Evolutionary conservation across 2,113 vertebrate genomes (phyloP).

Genomic region (Cinclus cinclus): DNA sequence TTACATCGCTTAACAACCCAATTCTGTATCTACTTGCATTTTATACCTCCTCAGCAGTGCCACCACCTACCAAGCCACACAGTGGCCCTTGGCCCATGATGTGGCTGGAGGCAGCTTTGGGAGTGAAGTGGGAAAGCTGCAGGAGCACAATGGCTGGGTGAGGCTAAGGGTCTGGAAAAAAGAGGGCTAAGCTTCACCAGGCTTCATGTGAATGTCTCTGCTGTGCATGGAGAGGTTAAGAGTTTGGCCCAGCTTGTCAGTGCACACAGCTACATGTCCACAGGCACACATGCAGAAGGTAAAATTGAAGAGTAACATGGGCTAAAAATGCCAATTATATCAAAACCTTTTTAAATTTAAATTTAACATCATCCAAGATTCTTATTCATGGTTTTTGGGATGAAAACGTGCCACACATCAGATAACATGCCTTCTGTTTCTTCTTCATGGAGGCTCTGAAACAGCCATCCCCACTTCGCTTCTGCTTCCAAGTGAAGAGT

Average conservation of each 20-base stretch:
- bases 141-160: not conserved
- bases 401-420: not conserved
- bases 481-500: not conserved
- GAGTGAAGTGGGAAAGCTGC: not conserved
- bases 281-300: no score
- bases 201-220: rapidly evolving
- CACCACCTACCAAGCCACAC: not conserved
- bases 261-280: not conserved
- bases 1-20: not conserved
- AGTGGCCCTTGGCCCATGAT: not conserved
- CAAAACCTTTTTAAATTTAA: not conserved
- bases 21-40: not conserved
- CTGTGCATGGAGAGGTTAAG: not conserved
- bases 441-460: not conserved
- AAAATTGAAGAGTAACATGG: not conserved
- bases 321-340: not conserved
- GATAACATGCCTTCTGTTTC: not conserved
- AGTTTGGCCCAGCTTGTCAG: rapidly evolving
- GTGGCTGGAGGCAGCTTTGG: not conserved
- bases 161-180: not conserved
- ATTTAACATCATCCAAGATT: not conserved
- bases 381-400: not conserved
- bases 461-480: not conserved
- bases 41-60: not conserved
- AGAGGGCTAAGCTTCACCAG: not conserved